Evolutionary conservation across 2,888 invertebrate genomes (phyloP), one percentile per base, ranked within the genome.

Genomic region (Diploptera punctata): DNA sequence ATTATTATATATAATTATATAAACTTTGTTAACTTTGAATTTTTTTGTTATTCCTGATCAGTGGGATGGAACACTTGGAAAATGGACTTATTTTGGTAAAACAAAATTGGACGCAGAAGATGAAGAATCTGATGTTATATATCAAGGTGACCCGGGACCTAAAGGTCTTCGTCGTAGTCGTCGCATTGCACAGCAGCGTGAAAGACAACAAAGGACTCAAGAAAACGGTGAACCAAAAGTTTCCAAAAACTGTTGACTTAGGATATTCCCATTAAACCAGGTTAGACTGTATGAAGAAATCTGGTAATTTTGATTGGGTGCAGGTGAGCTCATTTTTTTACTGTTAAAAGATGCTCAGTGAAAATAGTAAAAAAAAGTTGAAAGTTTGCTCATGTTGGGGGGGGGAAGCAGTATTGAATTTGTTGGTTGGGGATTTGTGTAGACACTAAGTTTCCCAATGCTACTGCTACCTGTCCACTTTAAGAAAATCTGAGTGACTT

Each of bases 31-130:
- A n/a, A n/a, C n/a, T n/a, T n/a, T n/a, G n/a, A n/a, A n/a, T n/a
- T n/a, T n/a, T n/a, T n/a, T n/a, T n/a, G n/a, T n/a, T n/a, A n/a
- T n/a, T n/a, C n/a, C n/a, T n/a, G n/a, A 7, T 33, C 72, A 83
- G 83, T 83, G 83, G 83, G 83, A 83, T 75, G 81, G 82, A 47
- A 78, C 79, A 44, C 78, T 83, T 5, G 78, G 78, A 7, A 79
- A 78, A 44, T 83, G 83, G 83, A 77, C 79, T 21, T 82, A 82
- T 72, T 75, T 75, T 0, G 76, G 76, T 38, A 75, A 78, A 16
- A 49, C 16, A 43, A 73, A 57, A 52, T 61, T 19, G 33, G 65
- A 31, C 67, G 78, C 79, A 13, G 78, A 74, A 9, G 78, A n/a
- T 76, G 75, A 26, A 75, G 73, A 19, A n/a, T 24, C 44, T 47